A percentile compares a stretch with the other conserved stretches of the same genome.
Conservation (phyloP, 2,113 vertebrate species). For the Mormyrus lacerda region DNA sequence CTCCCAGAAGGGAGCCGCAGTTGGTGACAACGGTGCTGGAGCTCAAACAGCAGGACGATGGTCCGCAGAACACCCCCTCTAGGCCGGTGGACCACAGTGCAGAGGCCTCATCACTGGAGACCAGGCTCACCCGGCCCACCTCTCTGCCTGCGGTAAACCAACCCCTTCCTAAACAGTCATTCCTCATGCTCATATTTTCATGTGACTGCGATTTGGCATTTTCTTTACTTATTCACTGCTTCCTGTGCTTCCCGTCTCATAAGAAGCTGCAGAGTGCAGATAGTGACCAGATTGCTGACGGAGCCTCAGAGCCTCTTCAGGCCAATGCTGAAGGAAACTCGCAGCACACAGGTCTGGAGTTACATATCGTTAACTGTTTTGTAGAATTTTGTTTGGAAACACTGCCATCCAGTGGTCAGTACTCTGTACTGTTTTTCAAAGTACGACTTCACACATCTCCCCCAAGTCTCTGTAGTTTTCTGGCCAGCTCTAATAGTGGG, state of each 20-base stretch:
- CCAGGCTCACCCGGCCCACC: conserved; percentile 41
- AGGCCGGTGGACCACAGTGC: neutral
- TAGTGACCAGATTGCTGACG: conserved; percentile 15
- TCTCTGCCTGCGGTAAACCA: conserved; percentile 49
- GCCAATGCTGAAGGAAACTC: conserved; percentile 20
- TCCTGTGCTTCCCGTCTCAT: neutral
- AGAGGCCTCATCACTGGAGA: conserved; percentile 13
- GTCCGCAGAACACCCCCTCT: neutral
- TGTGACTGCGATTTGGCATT: neutral
- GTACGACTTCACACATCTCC: neutral
- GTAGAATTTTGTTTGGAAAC: neutral
- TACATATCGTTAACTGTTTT: neutral
- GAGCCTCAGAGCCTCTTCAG: conserved; percentile 8
- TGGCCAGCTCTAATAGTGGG: neutral
- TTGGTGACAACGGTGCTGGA: neutral
- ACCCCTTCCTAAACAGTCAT: neutral
- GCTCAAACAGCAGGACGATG: neutral
- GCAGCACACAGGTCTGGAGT: conserved; percentile 37
- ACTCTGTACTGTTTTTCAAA: neutral
- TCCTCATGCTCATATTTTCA: neutral
- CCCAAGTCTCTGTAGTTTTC: too few species aligned
- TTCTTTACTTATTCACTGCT: neutral
- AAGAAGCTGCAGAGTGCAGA: conserved; percentile 46
- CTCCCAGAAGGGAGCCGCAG: neutral
- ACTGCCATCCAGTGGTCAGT: conserved; percentile 42